Evolutionary conservation across 2,888 invertebrate species (phyloP), one percentile per base, ranked within the genome.

Genomic region (Branchellion lobata): DNA sequence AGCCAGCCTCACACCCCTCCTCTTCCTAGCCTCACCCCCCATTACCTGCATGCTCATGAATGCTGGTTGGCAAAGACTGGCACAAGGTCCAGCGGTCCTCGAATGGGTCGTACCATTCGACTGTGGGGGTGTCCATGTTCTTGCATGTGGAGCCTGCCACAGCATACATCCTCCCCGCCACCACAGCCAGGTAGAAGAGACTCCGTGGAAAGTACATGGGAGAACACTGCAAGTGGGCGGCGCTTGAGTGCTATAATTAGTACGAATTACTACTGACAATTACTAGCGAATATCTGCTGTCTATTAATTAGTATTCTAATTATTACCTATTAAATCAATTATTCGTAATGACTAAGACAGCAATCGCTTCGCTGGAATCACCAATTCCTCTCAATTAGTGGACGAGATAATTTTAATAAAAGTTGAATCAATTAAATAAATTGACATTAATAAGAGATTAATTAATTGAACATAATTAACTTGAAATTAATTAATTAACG

Each of bases 21-120:
- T 21, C 29, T 5, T 18, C 31, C 57, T 29, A 27, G 27, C 27
- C 14, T 31, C 14, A 33, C 34, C 18, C 8, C 27, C 14, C 27
- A n/a, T 29, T 82, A 36, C 86, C 86, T 76, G 86, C 85, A 83
- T 85, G 85, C 78, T 86, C 85, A 77, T 85, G 84, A 57, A 85
- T 83, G 78, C 84, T 84, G 27, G 79, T 57, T 5, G 27, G 65
- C 78, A 86, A 81, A 3, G 84, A 78, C 1, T 83, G 80, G 18
- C 85, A 82, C 5, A 80, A 72, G 31, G 82, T 78, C 86, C 86
- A 86, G 33, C 65, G 79, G 73, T 85, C 83, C n/a, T 80, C 81
- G 21, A 80, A 77, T 11, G 84, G 84, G 76, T 84, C 81, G 80
- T 84, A 86, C 31, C 83, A 81, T 72, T 86, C 86, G 82, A 85